These are phyloP conservation scores for Lamellibrachia satsuma DNA, from an alignment of 2,888 invertebrate species.

Conservation along the genomic window DNA sequence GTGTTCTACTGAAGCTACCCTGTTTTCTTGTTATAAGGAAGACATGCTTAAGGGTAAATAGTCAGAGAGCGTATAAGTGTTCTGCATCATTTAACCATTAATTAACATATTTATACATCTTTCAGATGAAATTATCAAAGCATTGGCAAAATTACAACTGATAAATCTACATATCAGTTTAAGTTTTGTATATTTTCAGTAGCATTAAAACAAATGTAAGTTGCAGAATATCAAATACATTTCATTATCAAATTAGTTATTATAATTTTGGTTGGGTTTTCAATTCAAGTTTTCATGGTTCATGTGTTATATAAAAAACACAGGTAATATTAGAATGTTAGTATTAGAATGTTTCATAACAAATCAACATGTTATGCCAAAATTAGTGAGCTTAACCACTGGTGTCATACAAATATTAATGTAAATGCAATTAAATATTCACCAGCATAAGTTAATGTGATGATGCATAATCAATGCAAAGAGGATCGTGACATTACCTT, in stretches of 20 bases:
- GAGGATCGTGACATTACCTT: slow-evolving; percentile 72
- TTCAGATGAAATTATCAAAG: no score
- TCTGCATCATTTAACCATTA: no score
- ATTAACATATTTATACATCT: no score
- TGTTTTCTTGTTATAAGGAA: not conserved
- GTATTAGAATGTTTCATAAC: not conserved
- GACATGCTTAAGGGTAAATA: not conserved
- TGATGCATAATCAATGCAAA: not conserved
- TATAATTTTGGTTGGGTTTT: no score
- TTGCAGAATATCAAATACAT: no score
- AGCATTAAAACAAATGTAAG: not conserved
- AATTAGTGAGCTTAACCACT: not conserved
- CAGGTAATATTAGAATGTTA: not conserved
- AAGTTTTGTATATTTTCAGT: not conserved
- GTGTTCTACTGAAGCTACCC: not conserved
- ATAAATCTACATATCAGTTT: not conserved
- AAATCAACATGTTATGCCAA: not conserved
- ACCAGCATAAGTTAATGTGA: not conserved
- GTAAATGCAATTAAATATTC: not conserved
- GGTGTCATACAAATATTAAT: not conserved
- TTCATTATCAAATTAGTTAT: no score
- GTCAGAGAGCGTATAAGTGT: not conserved
- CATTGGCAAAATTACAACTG: not conserved
- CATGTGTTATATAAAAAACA: not conserved
- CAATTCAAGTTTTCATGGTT: not conserved